phyloP scores from a whole-genome alignment of 2,113 vertebrate genomes.

The Sphaerodactylus townsendi region DNA sequence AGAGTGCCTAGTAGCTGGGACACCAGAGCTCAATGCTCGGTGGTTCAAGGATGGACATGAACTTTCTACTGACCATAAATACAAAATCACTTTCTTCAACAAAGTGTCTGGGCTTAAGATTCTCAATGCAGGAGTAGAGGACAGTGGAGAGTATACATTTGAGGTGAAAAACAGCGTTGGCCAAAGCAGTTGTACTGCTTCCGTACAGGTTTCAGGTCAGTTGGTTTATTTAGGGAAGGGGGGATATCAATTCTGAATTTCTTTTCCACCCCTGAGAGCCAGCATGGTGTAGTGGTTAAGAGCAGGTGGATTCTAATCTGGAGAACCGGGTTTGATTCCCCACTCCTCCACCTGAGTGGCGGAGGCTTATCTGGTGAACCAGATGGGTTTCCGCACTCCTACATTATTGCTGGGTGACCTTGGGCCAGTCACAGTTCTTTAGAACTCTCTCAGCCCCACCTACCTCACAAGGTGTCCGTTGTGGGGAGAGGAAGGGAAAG shows the following conservation, averaged over 20 bases:
- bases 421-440: no score
- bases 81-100: constrained; percentile 89
- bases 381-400: no score
- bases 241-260: constrained; percentile 33
- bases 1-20: constrained; percentile 90
- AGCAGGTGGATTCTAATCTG: no score
- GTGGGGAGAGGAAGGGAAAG: no score
- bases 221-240: neutral
- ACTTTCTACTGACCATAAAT: constrained; percentile 88
- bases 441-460: no score
- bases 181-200: constrained; percentile 90
- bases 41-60: constrained; percentile 95
- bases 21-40: constrained; percentile 89
- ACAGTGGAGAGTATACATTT: constrained; percentile 90
- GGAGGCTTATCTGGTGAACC: no score
- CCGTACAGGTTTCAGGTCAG: constrained; percentile 93
- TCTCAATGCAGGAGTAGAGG: constrained; percentile 84
- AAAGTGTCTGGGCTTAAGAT: constrained; percentile 90
- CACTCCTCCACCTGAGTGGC: no score
- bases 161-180: constrained; percentile 95
- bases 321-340: no score
- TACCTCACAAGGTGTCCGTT: no score
- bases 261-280: fast-evolving
- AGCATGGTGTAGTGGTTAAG: no score
- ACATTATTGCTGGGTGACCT: no score